Percentiles rank a stretch among this genome's conserved stretches.
phyloP scores from a whole-genome alignment of 35 echinoderm and acorn worm species.

The Lytechinus pictus region DNA sequence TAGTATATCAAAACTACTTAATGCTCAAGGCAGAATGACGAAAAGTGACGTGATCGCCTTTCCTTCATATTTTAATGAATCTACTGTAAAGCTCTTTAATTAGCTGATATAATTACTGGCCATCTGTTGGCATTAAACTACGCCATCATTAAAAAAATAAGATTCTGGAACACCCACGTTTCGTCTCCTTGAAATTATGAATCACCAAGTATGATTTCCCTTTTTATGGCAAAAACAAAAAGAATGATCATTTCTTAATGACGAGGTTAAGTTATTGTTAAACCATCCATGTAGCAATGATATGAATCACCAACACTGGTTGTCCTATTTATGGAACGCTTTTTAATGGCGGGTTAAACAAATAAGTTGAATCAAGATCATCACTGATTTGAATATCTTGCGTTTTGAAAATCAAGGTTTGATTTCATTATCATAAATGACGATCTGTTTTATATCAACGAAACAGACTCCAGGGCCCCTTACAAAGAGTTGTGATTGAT shows the following conservation, averaged over 20 bases:
- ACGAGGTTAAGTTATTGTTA: background rate
- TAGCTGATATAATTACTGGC: background rate
- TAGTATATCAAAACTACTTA: background rate
- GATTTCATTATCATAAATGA: no score
- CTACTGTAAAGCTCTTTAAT: background rate
- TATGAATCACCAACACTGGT: no score
- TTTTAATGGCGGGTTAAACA: background rate
- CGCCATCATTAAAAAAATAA: background rate
- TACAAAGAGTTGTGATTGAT: no score
- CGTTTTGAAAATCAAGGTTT: no score
- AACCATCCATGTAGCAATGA: no score
- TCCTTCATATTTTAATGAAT: background rate
- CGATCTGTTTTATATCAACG: background rate
- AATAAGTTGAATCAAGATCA: no score
- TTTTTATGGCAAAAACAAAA: background rate
- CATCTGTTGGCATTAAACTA: background rate
- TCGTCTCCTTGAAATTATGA: background rate
- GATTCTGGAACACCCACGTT: background rate
- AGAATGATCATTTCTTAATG: background rate
- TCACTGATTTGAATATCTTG: no score
- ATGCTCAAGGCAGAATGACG: background rate
- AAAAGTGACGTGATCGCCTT: background rate
- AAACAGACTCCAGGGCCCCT: no score
- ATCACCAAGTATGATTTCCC: background rate
- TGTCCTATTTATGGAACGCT: background rate